Conservation (phyloP, 2,113 vertebrate genomes). For the Perca flavescens region DNA sequence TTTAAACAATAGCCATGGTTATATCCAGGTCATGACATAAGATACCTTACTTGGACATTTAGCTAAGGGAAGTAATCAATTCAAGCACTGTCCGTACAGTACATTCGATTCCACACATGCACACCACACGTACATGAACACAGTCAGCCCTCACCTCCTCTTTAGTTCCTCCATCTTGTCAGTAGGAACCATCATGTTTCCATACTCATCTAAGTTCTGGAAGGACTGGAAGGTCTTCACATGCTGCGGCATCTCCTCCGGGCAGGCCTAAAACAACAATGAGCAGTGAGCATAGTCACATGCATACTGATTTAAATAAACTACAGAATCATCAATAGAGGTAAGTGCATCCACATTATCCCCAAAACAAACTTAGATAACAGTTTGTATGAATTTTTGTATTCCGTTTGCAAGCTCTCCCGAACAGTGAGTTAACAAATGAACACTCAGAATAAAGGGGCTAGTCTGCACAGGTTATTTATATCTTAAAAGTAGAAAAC, state of each 20-base stretch:
- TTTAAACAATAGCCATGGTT: not conserved
- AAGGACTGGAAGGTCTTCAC: constrained; percentile 87
- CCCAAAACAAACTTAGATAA: not conserved
- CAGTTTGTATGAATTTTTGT: not conserved
- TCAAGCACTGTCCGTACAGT: not conserved
- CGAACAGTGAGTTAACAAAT: not conserved
- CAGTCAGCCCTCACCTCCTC: constrained; percentile 84
- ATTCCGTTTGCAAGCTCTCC: not conserved
- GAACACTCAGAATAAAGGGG: not conserved
- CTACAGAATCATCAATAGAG: too few relatives aligned
- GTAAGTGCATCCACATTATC: not conserved
- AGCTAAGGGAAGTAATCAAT: not conserved
- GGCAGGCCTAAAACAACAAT: constrained; percentile 80
- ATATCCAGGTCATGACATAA: constrained; percentile 3
- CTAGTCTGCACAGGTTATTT: not conserved
- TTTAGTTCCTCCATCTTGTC: constrained; percentile 94
- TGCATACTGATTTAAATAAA: not conserved
- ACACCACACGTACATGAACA: not conserved
- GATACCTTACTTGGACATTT: not conserved
- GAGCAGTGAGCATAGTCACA: not conserved
- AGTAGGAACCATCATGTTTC: constrained; percentile 85
- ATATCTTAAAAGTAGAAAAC: not conserved
- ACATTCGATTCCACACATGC: not conserved
- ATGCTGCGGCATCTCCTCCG: constrained; percentile 87
- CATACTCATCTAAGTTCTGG: constrained; percentile 87